Evolutionary conservation across 2,113 vertebrate species (phyloP), one percentile per base, ranked within the genome.

Genomic region (Suncus etruscus): DNA sequence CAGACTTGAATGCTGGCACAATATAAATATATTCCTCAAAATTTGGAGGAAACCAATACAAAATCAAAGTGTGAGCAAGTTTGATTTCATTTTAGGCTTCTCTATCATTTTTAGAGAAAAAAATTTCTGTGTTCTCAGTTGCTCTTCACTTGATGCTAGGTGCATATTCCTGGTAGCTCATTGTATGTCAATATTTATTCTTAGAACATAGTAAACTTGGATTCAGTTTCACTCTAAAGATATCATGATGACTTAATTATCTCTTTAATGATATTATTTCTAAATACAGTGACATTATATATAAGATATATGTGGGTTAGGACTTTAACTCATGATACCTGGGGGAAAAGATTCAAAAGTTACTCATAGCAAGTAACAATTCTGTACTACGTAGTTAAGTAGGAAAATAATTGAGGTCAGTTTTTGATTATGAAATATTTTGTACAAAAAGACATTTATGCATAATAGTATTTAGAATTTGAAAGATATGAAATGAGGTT

Each of bases 131-230:
- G 8, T 69, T 15, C 8, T 32, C 18, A 63, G 4, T 6, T 10
- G 8, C 11, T 16, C 39, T 65, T 75, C 74, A 39, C 3, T 79
- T n/a, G 63, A 6, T 47, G 32, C 50, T 25, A 20, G 18, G 58
- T 58, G 48, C 1, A 8, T 9, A 68, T 0, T 12, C 3, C 7
- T 77, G 9, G 18, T 68, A 6, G 73, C 51, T 82, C 29, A 86
- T 27, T 90, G 31, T 85, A 25, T 85, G 11, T 88, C 50, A 69
- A 7, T 47, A 77, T 78, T 81, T 91, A 27, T 16, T 75, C 84
- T 65, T 79, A 20, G 48, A 18, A n/a, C 9, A 72, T 29, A 58
- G 20, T 83, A n/a, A 48, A 7, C 63, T 4, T 58, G 50, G 8
- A 81, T 69, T 80, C 76, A 77, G 10, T 8, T 7, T 0, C 3